Conservation (phyloP, 1,140 invertebrate species). For the Hetaerina americana region DNA sequence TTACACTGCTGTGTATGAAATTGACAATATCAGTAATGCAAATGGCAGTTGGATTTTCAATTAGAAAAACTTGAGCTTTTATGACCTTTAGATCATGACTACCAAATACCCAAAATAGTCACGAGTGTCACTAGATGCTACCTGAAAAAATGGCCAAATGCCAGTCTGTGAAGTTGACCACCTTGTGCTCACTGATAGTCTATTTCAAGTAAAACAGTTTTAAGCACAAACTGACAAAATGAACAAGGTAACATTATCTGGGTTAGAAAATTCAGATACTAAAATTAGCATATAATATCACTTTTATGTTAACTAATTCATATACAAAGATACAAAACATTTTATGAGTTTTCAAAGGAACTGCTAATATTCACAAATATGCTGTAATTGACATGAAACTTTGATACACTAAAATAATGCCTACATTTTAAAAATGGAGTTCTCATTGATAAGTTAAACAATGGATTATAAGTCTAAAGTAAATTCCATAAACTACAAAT, state of each 20-base stretch:
- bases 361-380: neutral
- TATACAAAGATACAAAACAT: neutral
- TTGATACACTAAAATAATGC: neutral
- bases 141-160: neutral
- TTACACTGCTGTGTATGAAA: neutral
- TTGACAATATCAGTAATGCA: neutral
- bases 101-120: neutral
- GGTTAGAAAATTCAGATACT: neutral
- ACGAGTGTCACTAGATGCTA: neutral
- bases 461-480: neutral
- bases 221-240: neutral
- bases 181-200: neutral
- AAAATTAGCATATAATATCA: constrained; percentile 1
- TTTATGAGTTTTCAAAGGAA: neutral
- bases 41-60: neutral
- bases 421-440: neutral
- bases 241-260: neutral
- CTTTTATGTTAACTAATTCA: neutral
- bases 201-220: neutral
- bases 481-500: neutral
- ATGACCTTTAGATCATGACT: neutral
- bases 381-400: neutral
- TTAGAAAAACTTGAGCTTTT: neutral
- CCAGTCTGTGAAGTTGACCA: neutral
- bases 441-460: neutral